Percentiles rank a stretch among this genome's conserved stretches.
phyloP scores from a whole-genome alignment of 1,140 invertebrate species.

The Pseudomyrmex cubaensis region DNA sequence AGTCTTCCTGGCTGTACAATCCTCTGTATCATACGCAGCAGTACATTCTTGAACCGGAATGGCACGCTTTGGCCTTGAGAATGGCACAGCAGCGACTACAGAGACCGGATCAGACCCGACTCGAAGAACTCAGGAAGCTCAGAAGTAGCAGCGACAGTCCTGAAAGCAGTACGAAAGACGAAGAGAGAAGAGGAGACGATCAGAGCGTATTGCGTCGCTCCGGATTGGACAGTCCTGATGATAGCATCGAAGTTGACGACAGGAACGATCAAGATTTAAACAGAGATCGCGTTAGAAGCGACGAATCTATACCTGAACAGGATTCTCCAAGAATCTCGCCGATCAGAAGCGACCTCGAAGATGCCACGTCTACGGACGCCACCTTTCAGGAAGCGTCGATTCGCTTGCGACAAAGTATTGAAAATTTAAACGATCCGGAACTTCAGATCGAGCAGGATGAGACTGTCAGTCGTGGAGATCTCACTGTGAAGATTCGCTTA shows the following conservation, averaged over 20 bases:
- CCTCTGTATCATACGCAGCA: constrained; percentile 83
- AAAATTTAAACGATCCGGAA: constrained; percentile 80
- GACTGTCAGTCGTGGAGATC: constrained; percentile 65
- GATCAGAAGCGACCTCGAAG: constrained; percentile 75
- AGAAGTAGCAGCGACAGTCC: constrained; percentile 77
- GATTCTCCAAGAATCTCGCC: constrained; percentile 79
- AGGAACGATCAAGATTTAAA: constrained; percentile 77
- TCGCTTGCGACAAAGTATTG: constrained; percentile 78
- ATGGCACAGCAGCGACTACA: constrained; percentile 84
- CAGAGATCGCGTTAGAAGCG: constrained; percentile 77
- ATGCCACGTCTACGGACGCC: constrained; percentile 69
- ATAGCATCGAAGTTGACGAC: constrained; percentile 83
- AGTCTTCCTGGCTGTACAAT: constrained; percentile 83
- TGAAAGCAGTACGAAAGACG: constrained; percentile 76
- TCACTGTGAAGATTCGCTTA: constrained; percentile 80
- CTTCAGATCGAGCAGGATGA: constrained; percentile 72
- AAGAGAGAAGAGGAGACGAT: constrained; percentile 69
- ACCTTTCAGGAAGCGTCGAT: constrained; percentile 74
- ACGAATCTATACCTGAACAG: constrained; percentile 79
- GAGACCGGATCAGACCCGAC: constrained; percentile 79
- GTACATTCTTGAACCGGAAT: constrained; percentile 83
- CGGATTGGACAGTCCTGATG: constrained; percentile 80
- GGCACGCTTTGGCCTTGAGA: constrained; percentile 82
- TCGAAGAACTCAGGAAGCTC: constrained; percentile 81
- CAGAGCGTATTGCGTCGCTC: constrained; percentile 66